Evolutionary conservation across 2,888 invertebrate species (phyloP), one percentile per base, ranked within the genome.

Genomic region (Nysson spinosus): DNA sequence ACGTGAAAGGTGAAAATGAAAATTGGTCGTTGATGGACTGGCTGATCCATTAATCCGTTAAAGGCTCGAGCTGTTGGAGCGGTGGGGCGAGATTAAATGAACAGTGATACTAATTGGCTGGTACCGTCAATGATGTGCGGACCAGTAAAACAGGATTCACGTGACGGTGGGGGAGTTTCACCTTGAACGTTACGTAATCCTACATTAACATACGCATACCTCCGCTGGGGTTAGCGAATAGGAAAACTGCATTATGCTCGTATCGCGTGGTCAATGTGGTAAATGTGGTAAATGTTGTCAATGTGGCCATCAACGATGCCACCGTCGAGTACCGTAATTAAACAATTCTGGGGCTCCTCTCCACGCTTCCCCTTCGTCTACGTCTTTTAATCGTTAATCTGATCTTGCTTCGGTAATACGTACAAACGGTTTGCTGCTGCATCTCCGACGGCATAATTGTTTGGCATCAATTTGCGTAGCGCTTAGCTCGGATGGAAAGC

Each of bases 161-260:
- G 60, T 46, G 47, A 65, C 66, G 60, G 67, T 64, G 72, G 67
- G 73, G 74, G 51, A 77, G 71, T 79, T 77, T 80, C 74, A 80
- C 83, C 83, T 83, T 83, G 83, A 83, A 75, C 52, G 66, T 83
- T 83, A 83, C 62, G 83, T 74, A 83, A 83, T 52, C 35, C 19
- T 30, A 7, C 50, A 57, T 75, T 65, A 72, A 61, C 74, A 56
- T 69, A 72, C 57, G 64, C 55, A 37, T 42, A 49, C 44, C 52
- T 39, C 44, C 24, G 44, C 47, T 42, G 24, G 75, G 75, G 56
- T 72, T 64, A 56, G 56, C 49, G 54, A 37, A 22, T 26, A 55
- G 55, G 46, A 65, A 37, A 57, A 46, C 28, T 57, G 35, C 35
- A 42, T 22, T 34, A 17, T 26, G 35, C 17, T 26, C 46, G 22